A percentile compares a stretch with the other conserved stretches of the same genome.
These are phyloP conservation scores for Caenorhabditis sinica DNA, from an alignment of 2,888 invertebrate genomes.

Conservation along the genomic window DNA sequence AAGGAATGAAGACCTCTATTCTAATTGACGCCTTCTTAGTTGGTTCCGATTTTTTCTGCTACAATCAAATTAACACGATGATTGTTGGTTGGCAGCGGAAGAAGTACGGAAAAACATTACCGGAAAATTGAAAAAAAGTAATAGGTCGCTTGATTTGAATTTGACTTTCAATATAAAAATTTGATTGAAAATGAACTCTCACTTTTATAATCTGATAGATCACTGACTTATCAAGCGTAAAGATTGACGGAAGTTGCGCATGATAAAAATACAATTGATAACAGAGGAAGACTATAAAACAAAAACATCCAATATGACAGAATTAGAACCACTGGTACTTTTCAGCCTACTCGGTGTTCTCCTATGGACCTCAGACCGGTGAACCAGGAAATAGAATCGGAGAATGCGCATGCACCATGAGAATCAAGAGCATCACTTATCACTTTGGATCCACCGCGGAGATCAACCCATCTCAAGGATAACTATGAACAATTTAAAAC, in stretches of 20 bases:
- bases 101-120: slow-evolving; percentile 7
- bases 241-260: slow-evolving; percentile 14
- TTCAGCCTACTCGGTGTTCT: slow-evolving; percentile 64
- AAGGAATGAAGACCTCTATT: slow-evolving; percentile 30
- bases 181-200: background rate
- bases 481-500: background rate
- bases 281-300: background rate
- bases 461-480: slow-evolving; percentile 57
- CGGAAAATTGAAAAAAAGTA: background rate
- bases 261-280: background rate
- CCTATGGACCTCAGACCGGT: slow-evolving; percentile 47
- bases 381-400: slow-evolving; percentile 9
- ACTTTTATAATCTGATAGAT: slow-evolving; percentile 10
- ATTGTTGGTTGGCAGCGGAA: slow-evolving; percentile 10
- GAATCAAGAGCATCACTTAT: slow-evolving; percentile 61
- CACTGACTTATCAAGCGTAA: slow-evolving; percentile 1
- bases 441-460: slow-evolving; percentile 59
- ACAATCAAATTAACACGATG: slow-evolving; percentile 49
- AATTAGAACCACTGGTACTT: background rate
- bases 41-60: slow-evolving; percentile 18
- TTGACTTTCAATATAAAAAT: too few species aligned
- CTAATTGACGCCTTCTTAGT: slow-evolving; percentile 46
- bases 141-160: slow-evolving; percentile 9
- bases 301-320: background rate
- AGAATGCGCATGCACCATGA: slow-evolving; percentile 60